A percentile compares a stretch with the other conserved stretches of the same genome.
Conservation (phyloP, 2,797 vertebrate species). For the Lepilemur septentrionalis region DNA sequence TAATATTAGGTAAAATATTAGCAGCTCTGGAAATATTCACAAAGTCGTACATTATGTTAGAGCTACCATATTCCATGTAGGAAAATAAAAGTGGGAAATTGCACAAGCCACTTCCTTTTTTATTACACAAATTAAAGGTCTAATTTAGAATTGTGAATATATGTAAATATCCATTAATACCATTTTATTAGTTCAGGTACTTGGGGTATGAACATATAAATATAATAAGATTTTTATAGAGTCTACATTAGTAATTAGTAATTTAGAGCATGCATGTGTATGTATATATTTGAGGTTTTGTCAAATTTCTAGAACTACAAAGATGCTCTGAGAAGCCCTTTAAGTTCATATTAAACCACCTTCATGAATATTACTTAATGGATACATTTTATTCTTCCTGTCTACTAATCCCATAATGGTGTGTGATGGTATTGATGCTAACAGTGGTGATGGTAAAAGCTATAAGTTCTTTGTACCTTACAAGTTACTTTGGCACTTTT, state of each 20-base stretch:
- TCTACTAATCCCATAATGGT: not conserved
- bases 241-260: constrained; percentile 48
- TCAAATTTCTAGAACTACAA: not conserved
- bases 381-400: not conserved
- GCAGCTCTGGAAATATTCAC: constrained; percentile 69
- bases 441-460: not conserved
- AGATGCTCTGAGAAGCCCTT: constrained; percentile 17
- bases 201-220: constrained; percentile 57
- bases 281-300: not conserved
- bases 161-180: constrained; percentile 70
- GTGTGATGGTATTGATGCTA: not conserved
- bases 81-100: constrained; percentile 74
- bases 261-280: not conserved
- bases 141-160: constrained; percentile 73
- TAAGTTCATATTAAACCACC: not conserved
- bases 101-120: constrained; percentile 56
- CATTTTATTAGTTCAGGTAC: constrained; percentile 73
- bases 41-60: constrained; percentile 67
- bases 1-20: constrained; percentile 79
- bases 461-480: not conserved
- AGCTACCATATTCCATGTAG: constrained; percentile 60
- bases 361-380: constrained; percentile 22
- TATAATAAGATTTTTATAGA: constrained; percentile 57
- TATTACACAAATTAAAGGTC: constrained; percentile 73
- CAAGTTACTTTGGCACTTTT: not conserved